These are phyloP conservation scores for Heliocidaris erythrogramma DNA, from an alignment of 35 echinoderm and acorn worm genomes.

Conservation along the genomic window DNA sequence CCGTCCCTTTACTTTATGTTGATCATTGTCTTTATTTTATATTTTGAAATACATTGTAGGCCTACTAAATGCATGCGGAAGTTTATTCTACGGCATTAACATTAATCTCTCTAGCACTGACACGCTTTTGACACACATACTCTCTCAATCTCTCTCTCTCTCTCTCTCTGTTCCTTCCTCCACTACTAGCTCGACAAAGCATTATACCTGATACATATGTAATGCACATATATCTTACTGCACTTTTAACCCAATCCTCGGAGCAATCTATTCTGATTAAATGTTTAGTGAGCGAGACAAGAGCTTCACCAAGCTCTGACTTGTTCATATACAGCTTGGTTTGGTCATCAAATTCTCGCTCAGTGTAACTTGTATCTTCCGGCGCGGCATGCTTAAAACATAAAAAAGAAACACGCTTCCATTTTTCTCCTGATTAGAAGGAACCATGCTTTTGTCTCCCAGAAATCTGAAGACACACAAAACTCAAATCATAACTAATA, in stretches of 20 bases:
- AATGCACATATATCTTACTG: conserved; percentile 18
- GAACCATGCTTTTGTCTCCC: not conserved
- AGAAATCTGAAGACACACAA: not conserved
- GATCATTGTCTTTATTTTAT: not conserved
- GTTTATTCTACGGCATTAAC: not conserved
- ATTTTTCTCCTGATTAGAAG: not conserved
- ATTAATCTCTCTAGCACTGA: not conserved
- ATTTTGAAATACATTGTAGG: not conserved
- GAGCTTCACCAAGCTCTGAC: not conserved
- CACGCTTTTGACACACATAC: not conserved
- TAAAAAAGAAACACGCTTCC: conserved; percentile 4
- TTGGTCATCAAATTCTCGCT: not conserved
- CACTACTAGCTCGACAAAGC: not conserved
- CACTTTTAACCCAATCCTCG: conserved; percentile 2
- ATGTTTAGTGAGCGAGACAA: not conserved
- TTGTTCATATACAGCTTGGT: not conserved
- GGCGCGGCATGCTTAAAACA: not conserved
- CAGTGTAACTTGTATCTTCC: not conserved
- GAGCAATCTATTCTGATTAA: conserved; percentile 34
- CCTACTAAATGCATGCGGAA: not conserved
- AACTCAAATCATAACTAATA: conserved; percentile 45
- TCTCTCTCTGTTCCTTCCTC: not conserved
- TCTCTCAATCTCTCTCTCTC: not conserved
- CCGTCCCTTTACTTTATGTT: not conserved
- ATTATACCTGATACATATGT: not conserved